Evolutionary conservation across 53 echinoderm and acorn worm species (phyloP), one percentile per base, ranked within the genome.

Genomic region (Patiria pectinifera): DNA sequence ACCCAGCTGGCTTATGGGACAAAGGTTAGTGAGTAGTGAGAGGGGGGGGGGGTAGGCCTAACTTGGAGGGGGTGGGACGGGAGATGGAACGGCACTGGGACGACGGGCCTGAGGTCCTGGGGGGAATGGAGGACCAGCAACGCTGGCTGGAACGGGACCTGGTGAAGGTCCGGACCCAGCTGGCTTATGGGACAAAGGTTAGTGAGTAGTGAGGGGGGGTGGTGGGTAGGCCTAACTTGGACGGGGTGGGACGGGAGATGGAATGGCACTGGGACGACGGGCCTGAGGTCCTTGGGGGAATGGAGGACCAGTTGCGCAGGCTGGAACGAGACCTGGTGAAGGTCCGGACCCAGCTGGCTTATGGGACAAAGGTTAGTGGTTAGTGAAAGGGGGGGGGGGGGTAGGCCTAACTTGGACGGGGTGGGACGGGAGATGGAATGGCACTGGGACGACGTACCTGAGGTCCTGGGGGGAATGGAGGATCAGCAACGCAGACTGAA

Each of bases 141-240:
- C 83, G 91, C 19, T 70, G 89, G 47, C 85, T 97, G 43, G 96
- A 97, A 81, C 63, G 94, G 45, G 95, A 97, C 53, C 94, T 97
- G n/a, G 95, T 95, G 45, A 93, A 94, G 86, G 97, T 97, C 45
- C 95, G 97, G 45, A 87, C 93, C 61, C 93, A 97, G 69, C 95
- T 97, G 26, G 97, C 96, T 6, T 84, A 95, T 11, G 96, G 96
- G 45, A 97, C 96, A 9, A 97, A 97, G 96, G 97, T 97, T 47
- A 80, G 86, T 23, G 71, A 3, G 74, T 4, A 45, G 53, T 23
- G 47, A 11, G 66, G 15, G 10, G 66, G 15, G 53, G 5, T 0
- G 2, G 53, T 2, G 66, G 10, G 91, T 35, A 35, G 35, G 35
- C 79, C 80, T 16, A 92, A 95, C n/a, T 69, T 98, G 69, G 96